phyloP scores from a whole-genome alignment of 2,888 invertebrate species.

The Phoronis australis region DNA sequence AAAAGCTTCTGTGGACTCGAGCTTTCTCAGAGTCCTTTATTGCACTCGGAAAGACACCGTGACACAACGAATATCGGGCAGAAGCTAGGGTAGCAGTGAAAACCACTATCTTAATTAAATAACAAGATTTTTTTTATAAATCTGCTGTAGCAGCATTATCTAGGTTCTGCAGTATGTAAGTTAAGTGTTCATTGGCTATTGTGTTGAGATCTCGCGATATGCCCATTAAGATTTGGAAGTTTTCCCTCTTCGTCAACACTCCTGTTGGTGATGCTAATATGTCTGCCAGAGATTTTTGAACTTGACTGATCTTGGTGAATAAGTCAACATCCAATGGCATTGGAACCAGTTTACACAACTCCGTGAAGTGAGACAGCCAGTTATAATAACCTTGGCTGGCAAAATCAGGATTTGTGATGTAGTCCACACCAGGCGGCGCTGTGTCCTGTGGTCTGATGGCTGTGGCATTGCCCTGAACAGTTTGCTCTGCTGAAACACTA shows the following conservation, averaged over 20 bases:
- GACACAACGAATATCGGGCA: no score
- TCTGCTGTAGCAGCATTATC: no score
- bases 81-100: no score
- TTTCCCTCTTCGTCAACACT: slow-evolving; percentile 39
- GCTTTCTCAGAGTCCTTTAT: no score
- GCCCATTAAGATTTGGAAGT: slow-evolving; percentile 42
- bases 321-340: slow-evolving; percentile 38
- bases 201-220: slow-evolving; percentile 38
- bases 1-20: no score
- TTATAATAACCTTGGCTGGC: slow-evolving; percentile 44
- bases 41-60: no score
- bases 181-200: slow-evolving; percentile 40
- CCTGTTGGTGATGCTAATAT: slow-evolving; percentile 45
- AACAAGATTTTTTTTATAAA: no score
- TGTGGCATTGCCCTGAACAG: not conserved
- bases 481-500: no score
- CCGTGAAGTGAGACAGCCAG: slow-evolving; percentile 45
- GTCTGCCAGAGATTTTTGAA: slow-evolving; percentile 43
- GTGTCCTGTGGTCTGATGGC: not conserved
- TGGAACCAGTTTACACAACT: slow-evolving; percentile 35
- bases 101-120: no score
- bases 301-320: slow-evolving; percentile 45
- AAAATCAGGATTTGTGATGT: slow-evolving; percentile 40
- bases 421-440: slow-evolving; percentile 17
- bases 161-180: slow-evolving; percentile 33